Evolutionary conservation across 2,797 vertebrate genomes (phyloP).

Genomic region (Enteromius radiatus): DNA sequence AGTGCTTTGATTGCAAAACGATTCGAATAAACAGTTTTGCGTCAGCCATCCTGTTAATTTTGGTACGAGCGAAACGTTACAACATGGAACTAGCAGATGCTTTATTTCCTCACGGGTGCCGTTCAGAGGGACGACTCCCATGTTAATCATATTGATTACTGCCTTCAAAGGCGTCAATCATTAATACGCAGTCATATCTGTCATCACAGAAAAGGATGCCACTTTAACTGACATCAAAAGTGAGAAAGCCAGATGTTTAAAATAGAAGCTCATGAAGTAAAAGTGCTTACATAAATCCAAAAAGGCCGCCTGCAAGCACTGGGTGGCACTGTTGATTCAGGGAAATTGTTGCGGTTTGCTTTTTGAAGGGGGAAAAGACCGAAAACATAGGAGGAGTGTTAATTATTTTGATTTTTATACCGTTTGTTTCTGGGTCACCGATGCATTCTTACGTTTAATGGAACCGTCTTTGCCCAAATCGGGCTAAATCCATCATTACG

Average conservation of each 20-base stretch:
- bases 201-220: slow-evolving; percentile 68
- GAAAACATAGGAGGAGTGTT: slow-evolving; percentile 65
- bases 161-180: slow-evolving; percentile 64
- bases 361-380: slow-evolving; percentile 44
- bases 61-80: slow-evolving; percentile 46
- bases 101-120: slow-evolving; percentile 43
- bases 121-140: slow-evolving; percentile 53
- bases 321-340: slow-evolving; percentile 73
- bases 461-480: slow-evolving; percentile 60
- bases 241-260: slow-evolving; percentile 74
- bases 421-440: slow-evolving; percentile 67
- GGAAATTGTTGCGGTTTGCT: not conserved
- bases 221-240: slow-evolving; percentile 67
- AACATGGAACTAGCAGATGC: slow-evolving; percentile 33
- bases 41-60: slow-evolving; percentile 2
- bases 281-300: slow-evolving; percentile 63
- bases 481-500: slow-evolving; percentile 45
- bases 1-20: slow-evolving; percentile 13
- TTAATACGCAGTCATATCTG: slow-evolving; percentile 66
- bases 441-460: slow-evolving; percentile 40
- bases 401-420: slow-evolving; percentile 70
- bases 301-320: not conserved
- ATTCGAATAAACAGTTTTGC: not conserved
- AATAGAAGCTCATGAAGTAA: slow-evolving; percentile 68
- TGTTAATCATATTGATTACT: slow-evolving; percentile 69